Evolutionary conservation across 2,797 vertebrate genomes (phyloP).

Genomic region (Urophycis tenuis): DNA sequence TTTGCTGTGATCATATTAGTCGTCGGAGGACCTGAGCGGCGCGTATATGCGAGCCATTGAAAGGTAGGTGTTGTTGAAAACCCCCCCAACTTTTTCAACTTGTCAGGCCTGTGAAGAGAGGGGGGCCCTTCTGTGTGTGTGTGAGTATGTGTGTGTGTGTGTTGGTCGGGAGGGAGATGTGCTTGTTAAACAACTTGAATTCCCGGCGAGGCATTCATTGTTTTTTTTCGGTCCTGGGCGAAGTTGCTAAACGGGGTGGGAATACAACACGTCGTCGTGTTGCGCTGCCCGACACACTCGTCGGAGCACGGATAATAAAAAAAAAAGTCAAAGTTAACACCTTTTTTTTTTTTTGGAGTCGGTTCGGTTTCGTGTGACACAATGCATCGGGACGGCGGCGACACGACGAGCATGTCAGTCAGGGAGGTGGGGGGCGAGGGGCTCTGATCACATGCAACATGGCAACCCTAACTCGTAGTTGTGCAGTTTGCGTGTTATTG

Average conservation of each 20-base stretch:
- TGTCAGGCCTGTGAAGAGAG: slow-evolving; percentile 23
- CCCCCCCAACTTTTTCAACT: slow-evolving; percentile 63
- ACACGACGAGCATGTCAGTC: too few species aligned
- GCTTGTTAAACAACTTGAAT: slow-evolving; percentile 26
- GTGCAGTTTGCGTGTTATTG: background rate
- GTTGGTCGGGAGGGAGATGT: slow-evolving; percentile 33
- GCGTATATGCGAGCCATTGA: slow-evolving; percentile 23
- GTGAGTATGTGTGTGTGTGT: slow-evolving; percentile 18
- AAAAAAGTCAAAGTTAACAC: background rate
- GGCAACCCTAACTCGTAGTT: background rate
- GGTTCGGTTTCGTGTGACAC: background rate
- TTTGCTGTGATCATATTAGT: slow-evolving; percentile 9
- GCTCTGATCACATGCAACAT: background rate
- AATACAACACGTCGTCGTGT: background rate
- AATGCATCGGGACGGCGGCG: too few species aligned
- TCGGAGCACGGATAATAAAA: background rate
- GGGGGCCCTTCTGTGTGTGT: background rate
- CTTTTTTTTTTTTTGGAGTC: background rate
- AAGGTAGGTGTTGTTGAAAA: slow-evolving; percentile 23
- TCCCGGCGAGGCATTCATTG: background rate
- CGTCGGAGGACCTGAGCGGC: too few species aligned
- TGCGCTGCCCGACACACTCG: background rate
- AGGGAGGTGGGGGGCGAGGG: too few species aligned
- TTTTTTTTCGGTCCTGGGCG: background rate
- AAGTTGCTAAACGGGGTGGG: background rate